phyloP scores from a whole-genome alignment of 1,140 invertebrate genomes.

The Tribolium madens region DNA sequence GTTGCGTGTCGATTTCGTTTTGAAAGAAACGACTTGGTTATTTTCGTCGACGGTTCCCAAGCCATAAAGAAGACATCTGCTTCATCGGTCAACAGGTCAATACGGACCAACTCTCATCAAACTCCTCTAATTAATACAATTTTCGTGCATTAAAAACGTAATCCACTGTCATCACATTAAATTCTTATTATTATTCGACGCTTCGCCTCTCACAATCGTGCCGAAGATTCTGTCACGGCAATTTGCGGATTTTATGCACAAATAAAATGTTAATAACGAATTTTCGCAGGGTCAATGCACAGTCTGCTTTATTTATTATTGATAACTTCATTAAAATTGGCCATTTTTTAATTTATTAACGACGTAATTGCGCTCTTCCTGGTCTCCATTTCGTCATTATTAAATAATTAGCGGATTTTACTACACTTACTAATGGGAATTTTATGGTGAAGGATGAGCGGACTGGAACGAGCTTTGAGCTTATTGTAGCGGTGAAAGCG shows the following conservation, averaged over 20 bases:
- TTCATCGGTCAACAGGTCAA: conserved; percentile 30
- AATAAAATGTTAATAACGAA: not conserved
- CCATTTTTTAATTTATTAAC: not conserved
- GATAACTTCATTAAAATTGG: conserved; percentile 3
- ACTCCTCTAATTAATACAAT: conserved; percentile 34
- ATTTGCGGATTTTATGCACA: not conserved
- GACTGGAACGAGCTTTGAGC: not conserved
- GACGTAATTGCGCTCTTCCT: not conserved
- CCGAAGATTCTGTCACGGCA: not conserved
- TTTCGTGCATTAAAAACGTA: conserved; percentile 38
- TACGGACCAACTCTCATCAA: conserved; percentile 26
- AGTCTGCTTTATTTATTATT: not conserved
- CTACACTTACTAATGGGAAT: not conserved
- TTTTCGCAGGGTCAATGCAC: not conserved
- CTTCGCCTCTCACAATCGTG: conserved; percentile 1
- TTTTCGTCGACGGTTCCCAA: conserved; percentile 9
- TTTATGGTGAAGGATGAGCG: not conserved
- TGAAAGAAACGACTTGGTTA: not conserved
- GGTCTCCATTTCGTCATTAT: not conserved
- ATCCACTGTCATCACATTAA: conserved; percentile 36
- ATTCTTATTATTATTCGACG: conserved; percentile 31
- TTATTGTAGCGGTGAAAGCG: conserved; percentile 8
- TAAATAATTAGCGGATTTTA: not conserved
- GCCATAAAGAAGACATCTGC: conserved; percentile 37
- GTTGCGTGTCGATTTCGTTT: conserved; percentile 24